Base-by-base conservation (phyloP, 1,140 invertebrate species). In the Aculops lycopersici region DNA sequence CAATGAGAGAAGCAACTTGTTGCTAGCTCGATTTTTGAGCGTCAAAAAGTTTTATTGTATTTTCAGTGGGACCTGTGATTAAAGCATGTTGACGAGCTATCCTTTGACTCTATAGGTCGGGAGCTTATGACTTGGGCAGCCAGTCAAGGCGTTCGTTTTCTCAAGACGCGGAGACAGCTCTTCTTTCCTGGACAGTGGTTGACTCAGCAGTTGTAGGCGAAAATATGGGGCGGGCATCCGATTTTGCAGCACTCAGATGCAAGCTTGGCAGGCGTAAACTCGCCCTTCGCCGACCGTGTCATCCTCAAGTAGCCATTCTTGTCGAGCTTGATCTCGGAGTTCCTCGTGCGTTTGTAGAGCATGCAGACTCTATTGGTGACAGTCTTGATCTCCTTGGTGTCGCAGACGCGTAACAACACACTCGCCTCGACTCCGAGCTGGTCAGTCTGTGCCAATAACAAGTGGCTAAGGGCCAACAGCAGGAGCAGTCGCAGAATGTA, bases 381-480 rank as follows among this genome's bases (percentile, higher is more conserved):
- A 12, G 37, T 42, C 35, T 12, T 43, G 36, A 41, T 41, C 16
- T 36, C 4, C 41, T 36, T 13, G 24, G 8, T 31, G 24, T 31
- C 24, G 24, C 24, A 31, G 8, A 31, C 24, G 8, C n/a, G 8
- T 8, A 31, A 8, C n/a, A 31, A n/a, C n/a, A 31, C 24, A n/a
- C n/a, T 31, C 8, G 24, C 24, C 24, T n/a, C n/a, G n/a, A n/a
- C n/a, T n/a, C n/a, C n/a, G n/a, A n/a, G n/a, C n/a, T n/a, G n/a
- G n/a, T n/a, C n/a, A n/a, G n/a, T n/a, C n/a, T n/a, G n/a, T n/a
- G n/a, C n/a, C n/a, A n/a, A n/a, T n/a, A n/a, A n/a, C n/a, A n/a
- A n/a, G n/a, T n/a, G n/a, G n/a, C n/a, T n/a, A n/a, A n/a, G n/a
- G n/a, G n/a, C n/a, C n/a, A n/a, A n/a, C n/a, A n/a, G n/a, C n/a